These are phyloP conservation scores for Leptinotarsa defecta DNA, from an alignment of 1,140 invertebrate species.

Conservation along the genomic window DNA sequence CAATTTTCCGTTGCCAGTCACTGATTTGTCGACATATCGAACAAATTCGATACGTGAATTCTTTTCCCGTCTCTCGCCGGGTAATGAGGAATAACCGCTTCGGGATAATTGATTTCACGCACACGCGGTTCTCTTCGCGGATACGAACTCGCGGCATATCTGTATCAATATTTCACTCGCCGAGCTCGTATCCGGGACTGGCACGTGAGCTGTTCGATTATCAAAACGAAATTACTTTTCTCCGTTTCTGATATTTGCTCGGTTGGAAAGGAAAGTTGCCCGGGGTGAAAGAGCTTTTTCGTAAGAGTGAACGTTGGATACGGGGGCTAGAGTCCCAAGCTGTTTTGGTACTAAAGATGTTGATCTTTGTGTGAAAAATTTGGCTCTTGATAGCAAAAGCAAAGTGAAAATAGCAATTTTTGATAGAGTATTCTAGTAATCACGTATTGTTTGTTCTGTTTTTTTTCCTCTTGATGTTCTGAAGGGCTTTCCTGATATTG, in stretches of 20 bases:
- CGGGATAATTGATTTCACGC: neutral
- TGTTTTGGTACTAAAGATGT: too few relatives aligned
- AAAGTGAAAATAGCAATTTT: too few relatives aligned
- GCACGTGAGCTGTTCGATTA: neutral
- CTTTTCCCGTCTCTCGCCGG: neutral
- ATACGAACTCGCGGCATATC: neutral
- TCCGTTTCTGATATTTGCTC: neutral
- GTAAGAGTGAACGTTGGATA: too few relatives aligned
- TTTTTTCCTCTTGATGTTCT: too few relatives aligned
- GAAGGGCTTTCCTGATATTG: too few relatives aligned
- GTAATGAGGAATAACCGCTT: slow-evolving; percentile 8
- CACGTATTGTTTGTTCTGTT: too few relatives aligned
- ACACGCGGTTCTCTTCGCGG: neutral
- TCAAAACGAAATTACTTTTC: neutral
- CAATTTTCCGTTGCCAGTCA: neutral
- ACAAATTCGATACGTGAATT: neutral
- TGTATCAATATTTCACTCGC: neutral
- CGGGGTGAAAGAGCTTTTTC: neutral
- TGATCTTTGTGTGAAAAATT: too few relatives aligned
- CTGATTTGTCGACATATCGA: neutral
- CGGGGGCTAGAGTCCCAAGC: too few relatives aligned
- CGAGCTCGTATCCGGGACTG: neutral
- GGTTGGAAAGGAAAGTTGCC: neutral
- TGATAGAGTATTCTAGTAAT: too few relatives aligned
- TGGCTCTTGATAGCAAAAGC: too few relatives aligned